These are phyloP conservation scores for Euphysa ruthae DNA, from an alignment of 30 jellyfish, hydroid and myxozoan species.

Conservation along the genomic window DNA sequence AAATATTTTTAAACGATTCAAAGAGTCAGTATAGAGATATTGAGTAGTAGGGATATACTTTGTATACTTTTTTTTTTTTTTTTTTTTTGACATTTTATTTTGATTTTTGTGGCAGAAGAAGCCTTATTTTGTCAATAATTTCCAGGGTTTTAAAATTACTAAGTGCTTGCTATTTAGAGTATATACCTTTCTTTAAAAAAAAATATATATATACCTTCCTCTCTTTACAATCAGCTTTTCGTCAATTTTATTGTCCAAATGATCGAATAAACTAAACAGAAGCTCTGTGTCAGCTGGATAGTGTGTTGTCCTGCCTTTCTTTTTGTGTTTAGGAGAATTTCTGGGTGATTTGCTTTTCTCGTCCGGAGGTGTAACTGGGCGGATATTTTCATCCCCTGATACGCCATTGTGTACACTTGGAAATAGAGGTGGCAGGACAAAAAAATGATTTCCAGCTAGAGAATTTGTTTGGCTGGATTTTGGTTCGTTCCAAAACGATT, in stretches of 20 bases:
- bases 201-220: slow-evolving; percentile 64
- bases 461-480: slow-evolving; percentile 53
- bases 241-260: slow-evolving; percentile 53
- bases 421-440: slow-evolving; percentile 75
- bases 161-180: too few relatives aligned
- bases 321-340: slow-evolving; percentile 9
- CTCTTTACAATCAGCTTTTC: slow-evolving; percentile 51
- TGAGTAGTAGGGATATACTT: background rate
- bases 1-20: too few relatives aligned
- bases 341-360: slow-evolving; percentile 30
- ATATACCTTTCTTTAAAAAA: too few relatives aligned
- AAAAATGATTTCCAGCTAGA: slow-evolving; percentile 47
- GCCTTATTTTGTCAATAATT: too few relatives aligned
- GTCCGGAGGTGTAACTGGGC: slow-evolving; percentile 92
- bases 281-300: slow-evolving; percentile 64
- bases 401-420: slow-evolving; percentile 43
- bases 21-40: background rate
- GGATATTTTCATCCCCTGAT: slow-evolving; percentile 39
- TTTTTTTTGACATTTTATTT: too few relatives aligned
- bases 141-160: too few relatives aligned
- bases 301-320: background rate
- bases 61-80: too few relatives aligned
- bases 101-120: too few relatives aligned
- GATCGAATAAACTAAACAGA: slow-evolving; percentile 59
- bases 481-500: slow-evolving; percentile 80